Percentiles rank a stretch among this genome's conserved stretches.
These are phyloP conservation scores for Speoplatyrhinus poulsoni DNA, from an alignment of 2,113 vertebrate species.

Conservation along the genomic window DNA sequence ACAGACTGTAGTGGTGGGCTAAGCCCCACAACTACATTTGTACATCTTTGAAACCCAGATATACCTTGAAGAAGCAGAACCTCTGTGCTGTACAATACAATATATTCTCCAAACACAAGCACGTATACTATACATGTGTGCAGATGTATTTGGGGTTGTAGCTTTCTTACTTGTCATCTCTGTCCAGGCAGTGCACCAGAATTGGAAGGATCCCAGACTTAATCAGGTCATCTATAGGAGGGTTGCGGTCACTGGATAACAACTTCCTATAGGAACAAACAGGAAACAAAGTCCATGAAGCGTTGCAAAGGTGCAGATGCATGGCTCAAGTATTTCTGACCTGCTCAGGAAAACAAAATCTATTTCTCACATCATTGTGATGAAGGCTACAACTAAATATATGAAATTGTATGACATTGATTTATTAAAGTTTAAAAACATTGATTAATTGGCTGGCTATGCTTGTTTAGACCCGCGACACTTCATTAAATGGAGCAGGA, in stretches of 20 bases:
- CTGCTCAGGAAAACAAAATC: too few species aligned
- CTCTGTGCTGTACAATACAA: background rate
- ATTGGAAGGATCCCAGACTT: constrained; percentile 99
- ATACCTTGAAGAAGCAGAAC: background rate
- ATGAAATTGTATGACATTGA: too few species aligned
- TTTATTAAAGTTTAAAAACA: too few species aligned
- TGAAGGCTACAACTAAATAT: too few species aligned
- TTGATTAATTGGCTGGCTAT: too few species aligned
- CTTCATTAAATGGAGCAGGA: too few species aligned
- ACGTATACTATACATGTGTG: constrained; percentile 15
- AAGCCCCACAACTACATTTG: constrained; percentile 19
- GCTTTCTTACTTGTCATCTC: constrained; percentile 95
- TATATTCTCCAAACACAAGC: background rate
- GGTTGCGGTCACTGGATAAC: constrained; percentile 98
- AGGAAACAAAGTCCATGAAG: constrained; percentile 20
- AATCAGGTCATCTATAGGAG: constrained; percentile 97
- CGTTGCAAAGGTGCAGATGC: background rate
- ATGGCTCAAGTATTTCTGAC: background rate
- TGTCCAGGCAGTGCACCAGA: constrained; percentile 97
- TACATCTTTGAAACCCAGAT: constrained; percentile 35
- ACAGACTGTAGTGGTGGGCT: background rate
- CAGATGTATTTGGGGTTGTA: background rate
- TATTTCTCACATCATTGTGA: too few species aligned
- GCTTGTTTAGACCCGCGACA: too few species aligned
- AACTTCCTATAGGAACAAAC: constrained; percentile 83